These are phyloP conservation scores for Tachuris rubrigastra DNA, from an alignment of 2,113 vertebrate genomes.

Conservation along the genomic window DNA sequence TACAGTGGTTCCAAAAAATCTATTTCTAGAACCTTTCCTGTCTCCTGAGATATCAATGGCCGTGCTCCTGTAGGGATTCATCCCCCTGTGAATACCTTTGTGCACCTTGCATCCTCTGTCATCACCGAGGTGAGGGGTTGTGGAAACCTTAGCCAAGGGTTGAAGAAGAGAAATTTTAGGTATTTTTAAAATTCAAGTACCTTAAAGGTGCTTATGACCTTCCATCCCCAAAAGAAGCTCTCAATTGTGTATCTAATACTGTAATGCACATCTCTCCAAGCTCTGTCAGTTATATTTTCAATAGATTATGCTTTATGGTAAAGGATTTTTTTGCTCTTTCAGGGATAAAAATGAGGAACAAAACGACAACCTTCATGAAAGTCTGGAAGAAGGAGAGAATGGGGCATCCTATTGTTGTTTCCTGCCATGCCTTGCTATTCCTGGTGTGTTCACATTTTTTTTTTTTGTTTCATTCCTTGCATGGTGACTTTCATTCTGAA, in stretches of 20 bases:
- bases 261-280: not conserved
- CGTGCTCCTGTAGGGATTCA: not conserved
- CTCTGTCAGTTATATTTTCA: not conserved
- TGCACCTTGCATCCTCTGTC: not conserved
- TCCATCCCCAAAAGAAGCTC: not conserved
- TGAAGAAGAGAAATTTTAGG: not conserved
- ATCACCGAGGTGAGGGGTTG: not conserved
- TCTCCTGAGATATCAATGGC: not conserved
- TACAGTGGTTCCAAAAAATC: not conserved
- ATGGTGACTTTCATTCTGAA: not conserved
- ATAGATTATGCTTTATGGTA: not conserved
- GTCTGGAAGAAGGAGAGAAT: not conserved
- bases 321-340: not conserved
- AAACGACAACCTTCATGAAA: not conserved
- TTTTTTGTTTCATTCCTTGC: not conserved
- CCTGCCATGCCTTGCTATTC: not conserved
- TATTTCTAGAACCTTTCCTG: not conserved
- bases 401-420: not conserved
- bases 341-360: not conserved
- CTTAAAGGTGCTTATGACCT: not conserved
- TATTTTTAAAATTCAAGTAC: not conserved
- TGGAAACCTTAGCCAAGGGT: not conserved
- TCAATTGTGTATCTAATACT: not conserved
- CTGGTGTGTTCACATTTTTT: not conserved
- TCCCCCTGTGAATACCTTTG: not conserved